A percentile compares a stretch with the other conserved stretches of the same genome.
Evolutionary conservation across 2,113 vertebrate species (phyloP).

Genomic region (Kryptolebias marmoratus): DNA sequence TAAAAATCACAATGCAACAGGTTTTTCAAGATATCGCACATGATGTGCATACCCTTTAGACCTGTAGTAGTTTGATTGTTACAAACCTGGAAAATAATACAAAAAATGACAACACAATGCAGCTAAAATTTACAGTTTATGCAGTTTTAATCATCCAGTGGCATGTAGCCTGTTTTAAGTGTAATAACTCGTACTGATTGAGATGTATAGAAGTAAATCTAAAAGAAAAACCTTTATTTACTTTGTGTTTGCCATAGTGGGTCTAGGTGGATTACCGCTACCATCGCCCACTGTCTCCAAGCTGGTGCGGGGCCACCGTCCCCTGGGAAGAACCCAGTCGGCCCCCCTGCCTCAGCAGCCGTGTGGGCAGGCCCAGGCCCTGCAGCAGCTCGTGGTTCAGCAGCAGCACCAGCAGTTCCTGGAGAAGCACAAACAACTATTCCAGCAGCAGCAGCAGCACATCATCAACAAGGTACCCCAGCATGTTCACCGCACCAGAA

Average conservation of each 20-base stretch:
- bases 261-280: slow-evolving; percentile 87
- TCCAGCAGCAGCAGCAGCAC: slow-evolving; percentile 90
- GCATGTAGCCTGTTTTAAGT: no score
- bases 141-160: no score
- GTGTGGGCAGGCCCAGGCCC: slow-evolving; percentile 84
- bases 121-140: no score
- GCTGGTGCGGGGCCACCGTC: slow-evolving; percentile 93
- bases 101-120: no score
- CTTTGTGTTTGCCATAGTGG: slow-evolving; percentile 73
- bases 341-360: slow-evolving; percentile 94
- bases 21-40: no score
- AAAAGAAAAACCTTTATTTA: background rate
- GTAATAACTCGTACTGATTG: no score
- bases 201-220: no score
- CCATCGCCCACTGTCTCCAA: slow-evolving; percentile 93
- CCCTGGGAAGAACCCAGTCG: slow-evolving; percentile 94
- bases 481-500: background rate
- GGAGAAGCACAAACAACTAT: slow-evolving; percentile 99
- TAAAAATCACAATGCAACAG: no score
- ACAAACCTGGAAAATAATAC: no score
- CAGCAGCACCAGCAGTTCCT: slow-evolving; percentile 99
- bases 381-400: slow-evolving; percentile 97
- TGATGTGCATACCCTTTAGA: no score
- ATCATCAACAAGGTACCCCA: slow-evolving; percentile 91
- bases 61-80: no score